Percentiles rank a stretch among this genome's conserved stretches.
Conservation (phyloP, 2,888 invertebrate genomes). For the Unio delphinus region DNA sequence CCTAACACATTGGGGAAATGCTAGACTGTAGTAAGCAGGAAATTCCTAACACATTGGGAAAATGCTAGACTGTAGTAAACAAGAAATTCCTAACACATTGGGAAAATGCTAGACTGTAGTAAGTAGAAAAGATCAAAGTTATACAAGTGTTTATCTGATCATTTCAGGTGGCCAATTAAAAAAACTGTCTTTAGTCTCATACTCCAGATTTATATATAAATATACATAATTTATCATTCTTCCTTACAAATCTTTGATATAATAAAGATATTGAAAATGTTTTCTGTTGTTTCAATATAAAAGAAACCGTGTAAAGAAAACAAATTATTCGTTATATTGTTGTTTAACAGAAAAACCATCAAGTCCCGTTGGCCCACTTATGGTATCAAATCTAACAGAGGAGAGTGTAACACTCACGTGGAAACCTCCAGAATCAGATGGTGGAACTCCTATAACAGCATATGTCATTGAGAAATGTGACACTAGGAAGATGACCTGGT, state of each 20-base stretch:
- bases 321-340: not conserved
- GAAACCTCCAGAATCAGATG: slow-evolving; percentile 65
- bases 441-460: slow-evolving; percentile 65
- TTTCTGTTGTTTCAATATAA: not conserved
- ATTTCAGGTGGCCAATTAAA: too few relatives aligned
- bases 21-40: too few relatives aligned
- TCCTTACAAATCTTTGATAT: not conserved
- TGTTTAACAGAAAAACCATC: slow-evolving; percentile 51
- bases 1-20: too few relatives aligned
- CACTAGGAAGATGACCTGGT: slow-evolving; percentile 48
- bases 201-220: too few relatives aligned
- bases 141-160: too few relatives aligned
- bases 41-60: too few relatives aligned
- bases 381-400: slow-evolving; percentile 51
- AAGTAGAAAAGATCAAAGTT: too few relatives aligned
- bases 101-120: too few relatives aligned
- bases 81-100: too few relatives aligned
- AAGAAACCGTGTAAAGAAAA: not conserved
- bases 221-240: too few relatives aligned
- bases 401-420: slow-evolving; percentile 63
- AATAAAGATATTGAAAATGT: not conserved
- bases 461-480: slow-evolving; percentile 67
- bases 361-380: slow-evolving; percentile 51
- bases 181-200: too few relatives aligned
- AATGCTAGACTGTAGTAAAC: too few relatives aligned